Evolutionary conservation across 2,113 vertebrate genomes (phyloP), one percentile per base, ranked within the genome.

Genomic region (Pyxicephalus adspersus): DNA sequence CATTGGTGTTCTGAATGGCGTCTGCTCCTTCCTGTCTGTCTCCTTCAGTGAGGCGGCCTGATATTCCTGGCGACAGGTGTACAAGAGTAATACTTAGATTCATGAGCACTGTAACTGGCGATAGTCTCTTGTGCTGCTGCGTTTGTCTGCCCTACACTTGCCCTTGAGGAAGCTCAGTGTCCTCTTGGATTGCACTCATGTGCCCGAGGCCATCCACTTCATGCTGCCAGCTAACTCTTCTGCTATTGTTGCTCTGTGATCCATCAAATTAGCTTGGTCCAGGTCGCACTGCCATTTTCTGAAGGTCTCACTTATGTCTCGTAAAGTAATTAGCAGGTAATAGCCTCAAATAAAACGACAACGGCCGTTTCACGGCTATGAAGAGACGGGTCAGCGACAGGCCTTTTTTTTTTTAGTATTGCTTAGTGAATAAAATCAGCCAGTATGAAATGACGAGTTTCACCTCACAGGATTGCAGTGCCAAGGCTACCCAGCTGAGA

Each of bases 361-460:
- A 70, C 16, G 20, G 60, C 67, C 57, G 31, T 51, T 64, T 72
- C 15, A 6, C 16, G 31, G 34, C 28, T 17, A 38, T 29, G 55
- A 57, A 57, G 9, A n/a, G 54, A 58, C 64, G 26, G 1, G 0
- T 0, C 83, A 79, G n/a, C 2, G 0, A 74, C 18, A 17, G 75
- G 64, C 2, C 61, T 84, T 71, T 77, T 80, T 54, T 83, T 38
- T 38, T 38, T 38, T 38, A 45, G 2, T 60, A 23, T 55, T 2
- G 60, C 86, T 0, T 72, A 85, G 64, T 45, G 18, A n/a, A 84
- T 76, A 86, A 87, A 92, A 87, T 76, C 90, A 93, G 83, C 29
- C 89, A 91, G 90, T 91, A 90, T 91, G 90, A 94, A 95, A 93
- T 84, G 89, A 86, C 87, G 84, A 84, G 84, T 77, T 83, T 55